Evolutionary conservation across 2,113 vertebrate genomes (phyloP), one percentile per base, ranked within the genome.

Genomic region (Lepisosteus osseus): DNA sequence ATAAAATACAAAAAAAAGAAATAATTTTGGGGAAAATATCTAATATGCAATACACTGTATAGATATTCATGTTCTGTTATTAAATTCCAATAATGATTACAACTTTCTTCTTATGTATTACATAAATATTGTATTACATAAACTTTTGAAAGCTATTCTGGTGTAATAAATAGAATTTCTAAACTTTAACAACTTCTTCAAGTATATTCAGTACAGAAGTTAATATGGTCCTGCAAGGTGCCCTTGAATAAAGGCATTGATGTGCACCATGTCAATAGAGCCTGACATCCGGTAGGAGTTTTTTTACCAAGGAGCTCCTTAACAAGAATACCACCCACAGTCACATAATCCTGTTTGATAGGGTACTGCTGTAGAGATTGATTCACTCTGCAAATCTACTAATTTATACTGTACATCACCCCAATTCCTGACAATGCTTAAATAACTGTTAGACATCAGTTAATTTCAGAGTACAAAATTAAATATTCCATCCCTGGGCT

Each of bases 361-460:
- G 54, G 14, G 43, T 44, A 51, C 14, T 4, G 47, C 54, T n/a
- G 42, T 71, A 15, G 41, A 71, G 41, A 71, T 41, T 42, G 56
- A 54, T 15, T 62, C 65, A 43, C 13, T 14, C 17, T 7, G 13
- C 55, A 59, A 64, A 42, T 57, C 17, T 69, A 69, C 47, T 67
- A 70, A 74, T 76, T 76, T 59, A 73, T 69, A 70, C 63, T 59
- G 71, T 69, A 70, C 63, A 62, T 13, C 56, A 14, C 42, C 56
- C 71, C 67, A n/a, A 65, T 75, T 66, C 71, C 67, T 64, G 56
- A 77, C 59, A 74, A 67, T 78, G 68, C 74, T 80, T 77, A 73
- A 78, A 73, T 65, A 70, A 66, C 59, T 68, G 56, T 62, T 73
- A 77, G 66, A 76, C 71, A 82, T 77, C 61, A 71, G 47, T 61